Evolutionary conservation across 2,797 vertebrate genomes (phyloP), one percentile per base, ranked within the genome.

Genomic region (Luscinia megarhynchos): DNA sequence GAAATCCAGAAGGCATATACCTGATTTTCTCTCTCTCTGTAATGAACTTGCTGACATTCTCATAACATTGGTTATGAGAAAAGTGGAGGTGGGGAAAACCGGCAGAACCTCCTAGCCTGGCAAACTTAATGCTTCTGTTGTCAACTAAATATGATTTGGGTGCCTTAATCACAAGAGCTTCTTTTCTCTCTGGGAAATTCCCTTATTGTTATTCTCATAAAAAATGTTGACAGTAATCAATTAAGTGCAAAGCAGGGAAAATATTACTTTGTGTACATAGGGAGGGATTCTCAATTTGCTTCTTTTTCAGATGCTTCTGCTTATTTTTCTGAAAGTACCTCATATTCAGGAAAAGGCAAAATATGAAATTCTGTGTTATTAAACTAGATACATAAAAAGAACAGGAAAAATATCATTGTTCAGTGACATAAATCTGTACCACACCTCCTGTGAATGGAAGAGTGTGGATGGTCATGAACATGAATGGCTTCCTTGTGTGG

Each of bases 21-120:
- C 50, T 77, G 50, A 63, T 90, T 88, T 92, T 91, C 78, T 51
- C 30, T 78, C 51, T 88, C 9, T 88, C 63, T 85, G 13, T 93
- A 81, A 88, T 88, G 90, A 94, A 91, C 69, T 84, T 88, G 40
- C 80, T 91, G 91, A 81, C 69, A 48, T 75, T 86, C 38, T 87
- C 70, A 45, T 80, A 46, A 32, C n/a, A 89, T 85, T 87, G 30
- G 24, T 75, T 94, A 72, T 0, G 3, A 77, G 75, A 62, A 62
- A 81, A 72, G 29, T 68, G 43, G 36, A 84, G 29, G 46, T 76
- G 26, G 16, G 45, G 21, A 91, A 73, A 94, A 81, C 11, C 59
- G 73, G 22, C 58, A 86, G 46, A 89, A 80, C 29, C 40, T 83
- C 36, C 58, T 73, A 55, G 11, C 27, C 62, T 73, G 26, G 40